Evolutionary conservation across 2,888 invertebrate genomes (phyloP).

Genomic region (Ormyrus nitidulus): DNA sequence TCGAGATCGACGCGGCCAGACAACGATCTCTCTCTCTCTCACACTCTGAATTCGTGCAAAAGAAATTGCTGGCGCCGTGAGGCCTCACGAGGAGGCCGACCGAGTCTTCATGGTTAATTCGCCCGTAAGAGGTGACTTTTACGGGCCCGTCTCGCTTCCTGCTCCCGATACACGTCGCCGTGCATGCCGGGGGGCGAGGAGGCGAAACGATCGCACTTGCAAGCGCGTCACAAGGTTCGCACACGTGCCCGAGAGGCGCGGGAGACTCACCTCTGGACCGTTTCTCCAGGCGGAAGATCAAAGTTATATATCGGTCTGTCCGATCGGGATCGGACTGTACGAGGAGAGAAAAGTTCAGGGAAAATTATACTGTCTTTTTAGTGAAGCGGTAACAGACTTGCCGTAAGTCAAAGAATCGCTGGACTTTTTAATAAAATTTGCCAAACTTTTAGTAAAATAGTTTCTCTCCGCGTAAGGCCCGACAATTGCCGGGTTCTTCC

Average conservation of each 20-base stretch:
- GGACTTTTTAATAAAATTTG: no score
- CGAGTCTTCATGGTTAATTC: constrained; percentile 61
- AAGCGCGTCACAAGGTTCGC: constrained; percentile 43
- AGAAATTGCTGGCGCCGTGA: constrained; percentile 3
- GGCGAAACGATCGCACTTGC: constrained; percentile 29
- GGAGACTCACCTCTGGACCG: no score
- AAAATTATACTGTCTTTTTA: no score
- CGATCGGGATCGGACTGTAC: no score
- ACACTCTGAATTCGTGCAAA: constrained; percentile 9
- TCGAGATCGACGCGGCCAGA: not conserved
- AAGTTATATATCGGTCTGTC: no score
- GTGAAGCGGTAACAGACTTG: no score
- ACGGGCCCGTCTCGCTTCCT: constrained; percentile 63
- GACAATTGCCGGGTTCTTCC: no score
- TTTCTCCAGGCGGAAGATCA: no score
- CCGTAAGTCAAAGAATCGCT: no score
- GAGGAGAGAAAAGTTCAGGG: no score
- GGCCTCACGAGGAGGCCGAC: constrained; percentile 4
- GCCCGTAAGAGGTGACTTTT: constrained; percentile 64
- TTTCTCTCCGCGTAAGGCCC: no score
- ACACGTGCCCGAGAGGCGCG: constrained; percentile 51
- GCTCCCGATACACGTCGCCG: constrained; percentile 62
- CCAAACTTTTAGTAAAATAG: no score
- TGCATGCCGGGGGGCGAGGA: constrained; percentile 50
- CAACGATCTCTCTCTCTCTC: not conserved